Evolutionary conservation across 64 coral and sea anemone species (phyloP).

Genomic region (Stichodactyla helianthus): DNA sequence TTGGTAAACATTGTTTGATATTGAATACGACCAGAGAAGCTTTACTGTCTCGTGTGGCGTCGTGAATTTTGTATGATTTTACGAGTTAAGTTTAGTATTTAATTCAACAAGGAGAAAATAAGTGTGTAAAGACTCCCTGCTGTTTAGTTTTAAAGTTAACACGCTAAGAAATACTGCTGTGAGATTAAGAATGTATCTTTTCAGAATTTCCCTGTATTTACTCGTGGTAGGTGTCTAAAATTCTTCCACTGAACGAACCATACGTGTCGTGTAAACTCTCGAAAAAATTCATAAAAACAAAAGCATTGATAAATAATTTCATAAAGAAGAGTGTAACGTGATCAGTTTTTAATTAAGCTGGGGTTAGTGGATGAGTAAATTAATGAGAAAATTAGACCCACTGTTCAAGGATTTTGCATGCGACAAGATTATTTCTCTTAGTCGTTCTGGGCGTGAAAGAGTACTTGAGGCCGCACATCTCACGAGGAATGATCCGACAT

Average conservation of each 20-base stretch:
- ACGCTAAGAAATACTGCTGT: too few relatives aligned
- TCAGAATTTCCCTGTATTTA: too few relatives aligned
- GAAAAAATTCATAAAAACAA: too few relatives aligned
- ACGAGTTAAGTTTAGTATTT: neutral
- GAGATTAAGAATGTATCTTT: too few relatives aligned
- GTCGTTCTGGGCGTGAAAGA: neutral
- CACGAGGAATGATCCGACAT: neutral
- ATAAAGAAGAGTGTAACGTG: too few relatives aligned
- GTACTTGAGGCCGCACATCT: neutral
- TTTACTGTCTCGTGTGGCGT: neutral
- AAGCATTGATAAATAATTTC: too few relatives aligned
- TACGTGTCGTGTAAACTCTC: too few relatives aligned
- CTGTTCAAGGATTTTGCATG: neutral
- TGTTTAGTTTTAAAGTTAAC: neutral
- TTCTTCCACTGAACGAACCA: too few relatives aligned
- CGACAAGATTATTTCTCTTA: neutral
- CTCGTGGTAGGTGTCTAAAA: too few relatives aligned
- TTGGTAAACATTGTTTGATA: neutral
- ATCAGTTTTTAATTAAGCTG: neutral
- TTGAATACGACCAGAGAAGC: neutral
- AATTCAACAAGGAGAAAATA: neutral
- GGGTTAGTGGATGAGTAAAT: neutral
- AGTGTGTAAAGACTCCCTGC: neutral
- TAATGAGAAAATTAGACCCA: too few relatives aligned
- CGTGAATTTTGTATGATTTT: neutral